Base-by-base conservation (phyloP, 2,113 vertebrate genomes). In the Accipiter virgatus region DNA sequence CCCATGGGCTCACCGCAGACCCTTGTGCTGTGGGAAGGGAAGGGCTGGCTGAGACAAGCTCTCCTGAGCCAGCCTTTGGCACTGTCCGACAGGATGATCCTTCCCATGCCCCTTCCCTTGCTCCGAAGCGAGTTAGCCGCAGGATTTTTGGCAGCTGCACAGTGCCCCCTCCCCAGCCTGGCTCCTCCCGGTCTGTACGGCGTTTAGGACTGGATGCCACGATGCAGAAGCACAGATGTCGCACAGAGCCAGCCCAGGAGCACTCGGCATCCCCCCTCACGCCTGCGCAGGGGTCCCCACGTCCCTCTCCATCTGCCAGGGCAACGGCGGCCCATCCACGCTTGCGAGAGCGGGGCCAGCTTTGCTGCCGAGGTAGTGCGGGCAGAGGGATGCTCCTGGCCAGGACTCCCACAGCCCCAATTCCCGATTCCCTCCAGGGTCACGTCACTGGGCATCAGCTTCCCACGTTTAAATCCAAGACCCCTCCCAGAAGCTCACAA, bases 401-500 rank as follows among this genome's bases (percentile, higher is more conserved):
- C 59, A 43, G 43, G 71, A 68, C 27, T 20, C 72, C 62, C 81
- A 21, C 2, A 1, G 6, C 42, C 68, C 87, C 9, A 0, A 0
- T 50, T 56, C 70, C 86, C 14, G 12, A 29, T 52, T 26, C 15
- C 27, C 22, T 9, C 36, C 32, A 6, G 2, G 21, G 27, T 23
- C 71, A 67, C 1, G 4, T 23, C 0, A 2, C 65, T 6, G 42
- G 2, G 38, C 70, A 26, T 31, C 65, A 11, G 25, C 78, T 47
- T 72, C 83, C 55, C 83, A 52, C 1, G 0, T 6, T 31, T 19
- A 9, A n/a, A 66, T 1, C 45, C 5, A 0, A 89, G 94, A 62
- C 52, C 78, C 63, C 95, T 97, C 94, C 95, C 95, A 27, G 82
- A 80, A 96, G 95, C 96, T 94, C 81, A 36, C 91, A 88, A 90